Base-by-base conservation (phyloP, 1,140 invertebrate genomes). In the Ptiloglossa arizonensis region DNA sequence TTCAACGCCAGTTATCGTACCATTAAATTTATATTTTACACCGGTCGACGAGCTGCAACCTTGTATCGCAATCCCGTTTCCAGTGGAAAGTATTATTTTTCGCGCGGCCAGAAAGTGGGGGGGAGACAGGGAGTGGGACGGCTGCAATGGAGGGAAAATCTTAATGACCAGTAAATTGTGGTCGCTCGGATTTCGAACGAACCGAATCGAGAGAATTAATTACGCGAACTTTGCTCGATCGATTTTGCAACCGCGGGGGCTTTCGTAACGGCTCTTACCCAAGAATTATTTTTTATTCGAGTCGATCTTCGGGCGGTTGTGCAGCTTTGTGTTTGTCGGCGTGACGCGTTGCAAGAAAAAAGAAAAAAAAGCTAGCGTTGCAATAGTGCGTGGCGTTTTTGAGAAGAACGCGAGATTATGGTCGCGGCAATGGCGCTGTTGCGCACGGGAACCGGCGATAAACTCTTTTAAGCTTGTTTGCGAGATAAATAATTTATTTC, bases 21-120 rank as follows among this genome's bases (percentile, higher is more conserved):
- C 41, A 41, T 75, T 68, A 57, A 44, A 48, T 56, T 46, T 27
- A n/a, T 54, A 57, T 15, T 75, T 75, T 75, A 75, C 41, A 29
- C 4, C 24, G n/a, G 11, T 27, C 8, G 29, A 19, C 22, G 29
- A 38, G 24, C n/a, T 8, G 35, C 68, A 44, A 81, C 78, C 56
- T 72, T 75, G 63, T 74, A 60, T 35, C 59, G 35, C 35, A 46
- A 62, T 41, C 38, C n/a, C 22, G 9, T 15, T 62, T 24, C 22
- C 59, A 66, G 5, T 17, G 27, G 44, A 64, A 64, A 64, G 44
- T 29, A n/a, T 22, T 56, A 32, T 24, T 22, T n/a, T 70, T 27
- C n/a, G 9, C 32, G 5, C 24, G 29, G 2, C 6, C 17, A 22
- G 6, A 32, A 24, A 22, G 15, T 24, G 11, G 15, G 1, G 17